Percentiles rank a stretch among this genome's conserved stretches.
phyloP scores from a whole-genome alignment of 2,888 invertebrate genomes.

The Sminthurides aquaticus region DNA sequence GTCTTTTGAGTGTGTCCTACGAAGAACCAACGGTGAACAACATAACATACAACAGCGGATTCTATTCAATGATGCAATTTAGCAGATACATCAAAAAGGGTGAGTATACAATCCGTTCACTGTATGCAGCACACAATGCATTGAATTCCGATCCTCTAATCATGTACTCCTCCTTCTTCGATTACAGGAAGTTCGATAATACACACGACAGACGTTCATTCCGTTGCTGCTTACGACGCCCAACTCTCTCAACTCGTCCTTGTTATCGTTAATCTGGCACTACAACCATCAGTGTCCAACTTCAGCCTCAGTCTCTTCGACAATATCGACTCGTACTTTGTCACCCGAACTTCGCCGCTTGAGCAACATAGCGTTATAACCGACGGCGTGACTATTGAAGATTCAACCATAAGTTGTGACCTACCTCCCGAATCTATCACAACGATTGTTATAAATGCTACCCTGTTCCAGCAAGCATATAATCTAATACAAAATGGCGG shows the following conservation, averaged over 20 bases:
- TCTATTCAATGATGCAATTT: conserved; percentile 37
- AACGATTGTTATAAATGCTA: conserved; percentile 24
- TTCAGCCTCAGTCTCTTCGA: conserved; percentile 23
- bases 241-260: conserved; percentile 21
- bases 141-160: background rate
- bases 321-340: background rate
- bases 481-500: conserved; percentile 33
- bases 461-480: background rate
- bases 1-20: conserved; percentile 34
- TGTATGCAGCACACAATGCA: background rate
- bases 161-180: no score
- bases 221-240: conserved; percentile 32
- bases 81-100: conserved; percentile 39
- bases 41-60: conserved; percentile 36
- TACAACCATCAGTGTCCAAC: background rate
- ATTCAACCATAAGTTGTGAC: conserved; percentile 8
- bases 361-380: conserved; percentile 29
- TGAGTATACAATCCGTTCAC: conserved; percentile 5
- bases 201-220: conserved; percentile 25
- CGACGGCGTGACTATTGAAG: background rate
- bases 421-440: conserved; percentile 33
- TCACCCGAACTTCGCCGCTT: conserved; percentile 27
- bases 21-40: conserved; percentile 23
- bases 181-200: conserved; percentile 36
- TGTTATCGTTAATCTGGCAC: conserved; percentile 14